A percentile compares a stretch with the other conserved stretches of the same genome.
phyloP scores from a whole-genome alignment of 2,797 vertebrate genomes.

The Zenarchopterus dispar region DNA sequence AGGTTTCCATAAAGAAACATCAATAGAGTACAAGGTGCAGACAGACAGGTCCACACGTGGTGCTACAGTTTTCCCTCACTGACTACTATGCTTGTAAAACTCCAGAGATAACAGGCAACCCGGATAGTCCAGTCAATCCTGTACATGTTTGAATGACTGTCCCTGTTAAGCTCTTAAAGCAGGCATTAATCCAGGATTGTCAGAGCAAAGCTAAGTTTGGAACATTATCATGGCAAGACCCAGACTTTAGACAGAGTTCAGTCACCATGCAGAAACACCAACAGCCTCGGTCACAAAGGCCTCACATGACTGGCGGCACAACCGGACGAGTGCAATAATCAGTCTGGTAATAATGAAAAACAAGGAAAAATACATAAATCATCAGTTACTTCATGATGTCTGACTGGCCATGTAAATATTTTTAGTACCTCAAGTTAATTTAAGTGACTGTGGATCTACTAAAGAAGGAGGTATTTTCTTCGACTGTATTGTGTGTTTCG shows the following conservation, averaged over 20 bases:
- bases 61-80: conserved; percentile 32
- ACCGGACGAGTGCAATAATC: conserved; percentile 12
- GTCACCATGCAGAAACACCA: conserved; percentile 48
- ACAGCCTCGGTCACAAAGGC: conserved; percentile 43
- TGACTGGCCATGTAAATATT: not conserved
- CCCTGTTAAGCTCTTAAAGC: conserved; percentile 81
- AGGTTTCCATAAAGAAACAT: not conserved
- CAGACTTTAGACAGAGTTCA: conserved; percentile 65
- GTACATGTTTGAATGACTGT: conserved; percentile 77
- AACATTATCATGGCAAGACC: conserved; percentile 73
- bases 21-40: conserved; percentile 5
- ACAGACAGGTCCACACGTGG: conserved; percentile 22
- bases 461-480: not conserved
- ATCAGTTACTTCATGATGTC: too few species aligned
- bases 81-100: conserved; percentile 60
- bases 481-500: conserved; percentile 14
- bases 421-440: not conserved
- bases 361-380: not conserved
- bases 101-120: conserved; percentile 67
- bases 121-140: conserved; percentile 70
- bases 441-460: not conserved
- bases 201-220: conserved; percentile 73
- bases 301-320: conserved; percentile 19
- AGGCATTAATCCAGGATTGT: conserved; percentile 83
- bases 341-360: not conserved